Percentiles rank a stretch among this genome's conserved stretches.
Conservation (phyloP, 2,797 vertebrate genomes). For the Semaprochilodus insignis region DNA sequence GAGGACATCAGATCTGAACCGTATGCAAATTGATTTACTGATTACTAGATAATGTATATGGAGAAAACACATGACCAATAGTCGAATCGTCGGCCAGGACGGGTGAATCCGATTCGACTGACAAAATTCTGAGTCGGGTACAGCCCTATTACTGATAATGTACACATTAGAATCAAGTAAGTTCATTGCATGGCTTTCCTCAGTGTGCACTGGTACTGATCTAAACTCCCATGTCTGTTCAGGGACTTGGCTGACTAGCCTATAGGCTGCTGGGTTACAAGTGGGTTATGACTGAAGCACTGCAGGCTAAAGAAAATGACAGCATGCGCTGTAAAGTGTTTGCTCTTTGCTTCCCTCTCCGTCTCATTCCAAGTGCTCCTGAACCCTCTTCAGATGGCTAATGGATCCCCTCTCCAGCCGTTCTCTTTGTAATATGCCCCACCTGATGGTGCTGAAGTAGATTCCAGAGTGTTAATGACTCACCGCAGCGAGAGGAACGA, state of each 20-base stretch:
- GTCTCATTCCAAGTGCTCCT: conserved; percentile 19
- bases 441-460: conserved; percentile 34
- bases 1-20: no score
- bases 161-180: no score
- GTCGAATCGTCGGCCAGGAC: no score
- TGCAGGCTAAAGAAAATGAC: conserved; percentile 21
- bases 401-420: conserved; percentile 38
- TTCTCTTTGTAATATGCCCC: conserved; percentile 9
- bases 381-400: conserved; percentile 25
- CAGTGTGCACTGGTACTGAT: not conserved
- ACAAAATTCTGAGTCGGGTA: no score
- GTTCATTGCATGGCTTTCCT: no score
- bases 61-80: no score
- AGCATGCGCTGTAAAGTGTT: not conserved
- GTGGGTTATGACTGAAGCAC: not conserved
- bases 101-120: no score
- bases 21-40: no score
- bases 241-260: not conserved
- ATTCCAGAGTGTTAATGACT: conserved; percentile 35
- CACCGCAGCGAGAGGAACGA: conserved; percentile 14
- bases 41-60: no score
- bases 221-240: not conserved
- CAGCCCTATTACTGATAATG: no score
- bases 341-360: conserved; percentile 6
- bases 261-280: not conserved